These are phyloP conservation scores for Octomys mimax DNA, from an alignment of 2,797 vertebrate genomes.

Conservation along the genomic window DNA sequence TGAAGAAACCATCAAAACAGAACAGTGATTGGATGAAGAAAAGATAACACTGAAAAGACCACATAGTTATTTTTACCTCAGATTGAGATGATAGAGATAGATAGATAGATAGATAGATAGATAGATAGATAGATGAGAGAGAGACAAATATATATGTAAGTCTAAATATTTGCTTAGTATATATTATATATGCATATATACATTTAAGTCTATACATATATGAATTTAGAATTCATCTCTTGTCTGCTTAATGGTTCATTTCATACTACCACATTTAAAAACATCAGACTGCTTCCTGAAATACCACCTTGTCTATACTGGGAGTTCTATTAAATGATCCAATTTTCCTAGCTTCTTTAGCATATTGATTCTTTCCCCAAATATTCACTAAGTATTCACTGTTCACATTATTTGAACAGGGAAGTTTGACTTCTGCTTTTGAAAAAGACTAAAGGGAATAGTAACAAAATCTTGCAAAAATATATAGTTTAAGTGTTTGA, in stretches of 20 bases:
- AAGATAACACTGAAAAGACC: slow-evolving; percentile 65
- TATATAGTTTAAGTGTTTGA: slow-evolving; percentile 60
- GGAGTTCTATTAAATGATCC: slow-evolving; percentile 76
- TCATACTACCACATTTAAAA: slow-evolving; percentile 75
- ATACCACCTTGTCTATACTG: slow-evolving; percentile 70
- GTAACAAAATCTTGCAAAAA: slow-evolving; percentile 75
- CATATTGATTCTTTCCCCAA: slow-evolving; percentile 75
- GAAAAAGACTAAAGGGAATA: slow-evolving; percentile 63
- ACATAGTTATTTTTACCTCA: slow-evolving; percentile 59
- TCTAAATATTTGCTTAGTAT: neutral
- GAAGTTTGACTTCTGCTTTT: slow-evolving; percentile 60
- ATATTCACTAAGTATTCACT: slow-evolving; percentile 71
- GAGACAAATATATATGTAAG: neutral
- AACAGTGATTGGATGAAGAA: slow-evolving; percentile 74
- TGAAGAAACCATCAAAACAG: slow-evolving; percentile 81
- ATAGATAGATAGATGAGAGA: too few species aligned
- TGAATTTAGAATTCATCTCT: slow-evolving; percentile 76
- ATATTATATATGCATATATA: neutral
- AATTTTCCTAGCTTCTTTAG: slow-evolving; percentile 80
- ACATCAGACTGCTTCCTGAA: slow-evolving; percentile 72
- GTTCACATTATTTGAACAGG: slow-evolving; percentile 70
- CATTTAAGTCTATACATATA: neutral
- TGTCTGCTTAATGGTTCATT: slow-evolving; percentile 74
- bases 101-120: neutral
- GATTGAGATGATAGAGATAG: neutral